Conservation (phyloP, 2,888 invertebrate genomes). For the Hemicrepidius hirtus region DNA sequence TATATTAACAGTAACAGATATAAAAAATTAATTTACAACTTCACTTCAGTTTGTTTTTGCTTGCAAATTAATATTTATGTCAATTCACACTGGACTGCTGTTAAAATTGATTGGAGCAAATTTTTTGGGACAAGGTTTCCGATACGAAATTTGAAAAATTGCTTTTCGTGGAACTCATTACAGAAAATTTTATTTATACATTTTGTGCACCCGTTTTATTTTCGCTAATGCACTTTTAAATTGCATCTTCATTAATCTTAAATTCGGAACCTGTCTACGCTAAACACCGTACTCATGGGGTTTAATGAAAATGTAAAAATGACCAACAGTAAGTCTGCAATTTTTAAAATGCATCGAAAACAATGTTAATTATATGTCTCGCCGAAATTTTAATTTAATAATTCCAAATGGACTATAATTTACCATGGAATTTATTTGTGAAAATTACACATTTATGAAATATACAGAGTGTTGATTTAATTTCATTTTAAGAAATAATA, state of each 20-base stretch:
- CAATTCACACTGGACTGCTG: not conserved
- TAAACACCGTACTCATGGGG: conserved; percentile 2
- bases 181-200: not conserved
- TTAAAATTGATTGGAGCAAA: conserved; percentile 12
- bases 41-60: not conserved
- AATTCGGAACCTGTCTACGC: conserved; percentile 21
- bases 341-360: conserved; percentile 5
- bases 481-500: no score
- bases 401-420: conserved; percentile 12
- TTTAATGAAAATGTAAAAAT: conserved; percentile 29
- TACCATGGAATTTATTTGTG: not conserved
- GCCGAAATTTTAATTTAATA: conserved; percentile 27
- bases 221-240: conserved; percentile 30
- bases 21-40: conserved; percentile 7
- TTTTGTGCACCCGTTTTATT: conserved; percentile 10
- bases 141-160: conserved; percentile 11
- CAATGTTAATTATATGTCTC: conserved; percentile 14
- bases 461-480: no score
- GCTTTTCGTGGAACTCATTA: conserved; percentile 5
- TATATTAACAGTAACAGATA: conserved; percentile 16
- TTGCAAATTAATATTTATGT: conserved; percentile 7
- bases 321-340: conserved; percentile 19
- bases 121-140: not conserved
- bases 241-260: conserved; percentile 16
- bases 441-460: conserved; percentile 6